Conservation (phyloP, 2,797 vertebrate genomes). For the Columba guinea region DNA sequence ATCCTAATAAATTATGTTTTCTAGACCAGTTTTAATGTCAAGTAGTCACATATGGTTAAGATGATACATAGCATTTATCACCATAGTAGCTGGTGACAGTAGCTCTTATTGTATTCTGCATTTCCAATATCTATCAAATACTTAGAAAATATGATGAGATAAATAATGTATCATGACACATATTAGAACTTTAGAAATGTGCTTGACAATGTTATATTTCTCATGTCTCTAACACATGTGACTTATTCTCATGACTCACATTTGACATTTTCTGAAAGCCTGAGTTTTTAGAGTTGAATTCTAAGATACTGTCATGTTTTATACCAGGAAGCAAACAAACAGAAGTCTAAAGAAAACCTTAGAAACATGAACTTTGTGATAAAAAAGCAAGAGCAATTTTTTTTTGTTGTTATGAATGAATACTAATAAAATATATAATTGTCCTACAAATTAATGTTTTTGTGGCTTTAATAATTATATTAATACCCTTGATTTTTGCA, state of each 20-base stretch:
- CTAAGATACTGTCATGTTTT: neutral
- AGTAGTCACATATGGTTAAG: constrained; percentile 30
- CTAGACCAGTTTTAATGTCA: neutral
- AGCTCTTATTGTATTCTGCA: constrained; percentile 1
- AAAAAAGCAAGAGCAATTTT: neutral
- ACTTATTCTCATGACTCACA: constrained; percentile 32
- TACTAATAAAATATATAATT: neutral
- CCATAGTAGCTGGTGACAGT: constrained; percentile 27
- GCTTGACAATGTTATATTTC: neutral
- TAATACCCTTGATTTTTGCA: neutral
- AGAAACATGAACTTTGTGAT: neutral
- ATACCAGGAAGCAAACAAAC: neutral
- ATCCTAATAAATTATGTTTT: neutral
- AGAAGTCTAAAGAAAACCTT: neutral
- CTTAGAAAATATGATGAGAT: neutral
- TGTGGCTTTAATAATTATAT: neutral
- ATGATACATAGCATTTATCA: constrained; percentile 22
- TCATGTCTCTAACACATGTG: neutral
- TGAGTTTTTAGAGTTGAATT: neutral
- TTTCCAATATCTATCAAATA: neutral
- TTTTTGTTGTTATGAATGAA: neutral
- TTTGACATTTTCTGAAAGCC: constrained; percentile 4
- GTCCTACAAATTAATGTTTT: neutral
- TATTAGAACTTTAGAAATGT: constrained; percentile 3
- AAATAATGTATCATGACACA: constrained; percentile 23